Conservation (phyloP, 1,140 invertebrate species). For the Trichoplusia ni region DNA sequence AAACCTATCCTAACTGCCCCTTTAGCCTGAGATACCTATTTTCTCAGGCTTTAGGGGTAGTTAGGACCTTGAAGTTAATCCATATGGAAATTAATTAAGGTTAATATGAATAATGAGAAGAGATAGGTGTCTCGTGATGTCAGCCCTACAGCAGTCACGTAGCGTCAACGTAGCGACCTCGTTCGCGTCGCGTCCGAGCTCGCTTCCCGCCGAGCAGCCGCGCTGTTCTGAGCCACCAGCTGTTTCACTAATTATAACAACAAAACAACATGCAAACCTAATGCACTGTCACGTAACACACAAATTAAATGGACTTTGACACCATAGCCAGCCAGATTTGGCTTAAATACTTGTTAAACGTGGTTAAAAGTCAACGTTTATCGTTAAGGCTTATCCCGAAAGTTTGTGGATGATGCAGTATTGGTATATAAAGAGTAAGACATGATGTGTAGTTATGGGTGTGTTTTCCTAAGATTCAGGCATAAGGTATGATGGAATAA, state of each 20-base stretch:
- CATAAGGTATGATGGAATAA: no score
- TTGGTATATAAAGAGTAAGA: no score
- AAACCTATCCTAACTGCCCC: no score
- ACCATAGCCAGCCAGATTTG: no score
- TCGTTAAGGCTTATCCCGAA: no score
- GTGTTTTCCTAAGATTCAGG: no score
- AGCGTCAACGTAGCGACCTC: slow-evolving; percentile 26
- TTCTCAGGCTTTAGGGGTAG: no score
- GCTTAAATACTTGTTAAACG: no score
- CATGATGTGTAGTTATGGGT: no score
- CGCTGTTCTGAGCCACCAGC: slow-evolving; percentile 6
- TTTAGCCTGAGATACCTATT: no score
- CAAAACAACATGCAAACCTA: not conserved
- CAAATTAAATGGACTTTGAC: not conserved
- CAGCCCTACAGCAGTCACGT: slow-evolving; percentile 38
- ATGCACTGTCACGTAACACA: not conserved
- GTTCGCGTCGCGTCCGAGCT: slow-evolving; percentile 20
- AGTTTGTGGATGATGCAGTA: no score
- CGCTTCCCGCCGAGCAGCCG: not conserved
- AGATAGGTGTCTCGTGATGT: not conserved
- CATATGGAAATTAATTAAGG: not conserved
- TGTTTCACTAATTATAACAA: not conserved
- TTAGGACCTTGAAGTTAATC: not conserved
- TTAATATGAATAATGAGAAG: not conserved
- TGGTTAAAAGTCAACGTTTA: no score